A percentile compares a stretch with the other conserved stretches of the same genome.
phyloP scores from a whole-genome alignment of 1,140 invertebrate species.

The Brachionus sp. region DNA sequence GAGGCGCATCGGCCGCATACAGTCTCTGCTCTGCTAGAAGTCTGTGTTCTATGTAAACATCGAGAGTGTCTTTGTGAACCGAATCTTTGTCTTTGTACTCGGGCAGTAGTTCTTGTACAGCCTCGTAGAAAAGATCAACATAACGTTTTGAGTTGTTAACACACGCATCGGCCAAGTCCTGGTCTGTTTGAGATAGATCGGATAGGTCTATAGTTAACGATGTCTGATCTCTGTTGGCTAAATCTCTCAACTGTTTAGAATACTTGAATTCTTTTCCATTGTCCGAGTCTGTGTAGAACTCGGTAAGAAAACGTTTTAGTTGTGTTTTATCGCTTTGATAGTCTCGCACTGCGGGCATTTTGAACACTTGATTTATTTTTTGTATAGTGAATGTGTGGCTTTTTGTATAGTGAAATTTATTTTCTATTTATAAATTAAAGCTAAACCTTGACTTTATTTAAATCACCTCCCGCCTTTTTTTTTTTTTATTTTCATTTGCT shows the following conservation, averaged over 20 bases:
- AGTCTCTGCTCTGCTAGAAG: slow-evolving; percentile 73
- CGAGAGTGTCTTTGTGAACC: slow-evolving; percentile 76
- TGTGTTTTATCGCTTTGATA: not conserved
- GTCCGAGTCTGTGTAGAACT: slow-evolving; percentile 2
- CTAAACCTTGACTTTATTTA: not conserved
- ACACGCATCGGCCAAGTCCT: slow-evolving; percentile 74
- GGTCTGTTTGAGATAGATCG: slow-evolving; percentile 78
- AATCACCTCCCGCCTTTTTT: not conserved
- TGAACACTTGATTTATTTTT: not conserved
- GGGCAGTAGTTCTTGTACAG: slow-evolving; percentile 64
- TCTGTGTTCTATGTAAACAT: slow-evolving; percentile 96
- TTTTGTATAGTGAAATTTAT: not conserved
- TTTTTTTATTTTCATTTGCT: not conserved
- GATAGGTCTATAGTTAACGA: slow-evolving; percentile 80
- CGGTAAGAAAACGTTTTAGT: not conserved
- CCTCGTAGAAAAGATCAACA: slow-evolving; percentile 74
- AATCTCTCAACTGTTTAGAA: not conserved
- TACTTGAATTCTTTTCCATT: slow-evolving; percentile 18
- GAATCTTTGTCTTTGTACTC: slow-evolving; percentile 35
- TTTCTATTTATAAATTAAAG: not conserved
- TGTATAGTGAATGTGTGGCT: not conserved
- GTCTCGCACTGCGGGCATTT: not conserved
- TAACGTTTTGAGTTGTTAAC: slow-evolving; percentile 79
- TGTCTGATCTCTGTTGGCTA: slow-evolving; percentile 83
- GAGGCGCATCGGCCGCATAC: slow-evolving; percentile 54